Base-by-base conservation (phyloP, 1,140 invertebrate species). In the Monochamus saltuarius region DNA sequence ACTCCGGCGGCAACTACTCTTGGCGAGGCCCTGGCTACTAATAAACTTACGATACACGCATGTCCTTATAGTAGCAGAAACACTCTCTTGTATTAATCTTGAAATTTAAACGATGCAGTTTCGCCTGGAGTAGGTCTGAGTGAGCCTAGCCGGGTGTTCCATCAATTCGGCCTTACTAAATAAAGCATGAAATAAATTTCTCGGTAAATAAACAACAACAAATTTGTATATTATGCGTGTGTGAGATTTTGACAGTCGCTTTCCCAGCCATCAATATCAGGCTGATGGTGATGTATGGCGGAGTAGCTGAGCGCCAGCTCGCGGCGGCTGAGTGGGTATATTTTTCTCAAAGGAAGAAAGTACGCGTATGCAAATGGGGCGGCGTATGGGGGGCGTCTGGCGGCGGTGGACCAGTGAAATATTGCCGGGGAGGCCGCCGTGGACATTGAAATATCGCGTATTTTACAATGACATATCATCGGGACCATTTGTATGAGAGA, bases 381-480 rank as follows among this genome's bases (percentile, higher is more conserved):
- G 22, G 71, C 70, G 66, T 71, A 70, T 62, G 69, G 61, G 58
- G 59, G 56, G 66, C 62, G 66, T 66, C 65, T 66, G 43, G 66
- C 72, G 72, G 65, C 66, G 68, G 68, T 71, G 65, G 73, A 70
- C 73, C 73, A 74, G 69, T 74, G 73, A 74, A 73, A 73, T 74
- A 74, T 74, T 74, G 65, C 64, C 52, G 56, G 61, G 66, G 68
- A 68, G 65, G 62, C 61, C 66, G 65, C 57, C 61, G 64, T 65
- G 71, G 73, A 74, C 73, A 66, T 73, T 74, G 73, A 74, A 73
- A 74, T 72, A 74, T 74, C 67, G 62, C 66, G 63, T 65, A 68
- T 74, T 73, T 74, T 66, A 70, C 67, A 65, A 71, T 69, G 68
- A 72, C 71, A 65, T 73, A 74, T 74, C 73, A 74, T 74, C 73